Evolutionary conservation across 2,888 invertebrate species (phyloP).

Genomic region (Drepana falcataria): DNA sequence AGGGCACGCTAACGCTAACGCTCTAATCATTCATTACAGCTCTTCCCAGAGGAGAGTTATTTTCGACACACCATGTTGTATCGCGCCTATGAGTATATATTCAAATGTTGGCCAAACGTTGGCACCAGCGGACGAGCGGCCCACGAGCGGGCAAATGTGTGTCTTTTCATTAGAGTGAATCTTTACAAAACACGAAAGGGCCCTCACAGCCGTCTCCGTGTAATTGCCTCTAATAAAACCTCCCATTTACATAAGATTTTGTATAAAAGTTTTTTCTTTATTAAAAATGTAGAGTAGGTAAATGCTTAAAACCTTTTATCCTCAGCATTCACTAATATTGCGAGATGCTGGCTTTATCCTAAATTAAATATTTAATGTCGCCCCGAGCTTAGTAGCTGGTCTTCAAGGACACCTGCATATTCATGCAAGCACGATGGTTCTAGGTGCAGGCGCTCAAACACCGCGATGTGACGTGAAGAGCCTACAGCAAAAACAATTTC

Average conservation of each 20-base stretch:
- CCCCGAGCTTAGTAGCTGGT: neutral
- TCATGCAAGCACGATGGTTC: too few relatives aligned
- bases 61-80: too few relatives aligned
- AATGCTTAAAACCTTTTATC: neutral
- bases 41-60: too few relatives aligned
- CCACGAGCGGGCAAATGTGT: neutral
- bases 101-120: neutral
- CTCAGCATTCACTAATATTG: neutral
- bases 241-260: constrained; percentile 3
- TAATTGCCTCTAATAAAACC: constrained; percentile 2
- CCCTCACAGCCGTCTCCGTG: neutral
- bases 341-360: neutral
- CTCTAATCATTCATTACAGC: too few relatives aligned
- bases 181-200: constrained; percentile 1
- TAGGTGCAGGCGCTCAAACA: too few relatives aligned
- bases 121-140: neutral
- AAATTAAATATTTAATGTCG: constrained; percentile 1
- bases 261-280: constrained; percentile 3
- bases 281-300: constrained; percentile 2
- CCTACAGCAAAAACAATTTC: too few relatives aligned
- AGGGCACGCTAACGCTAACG: too few relatives aligned
- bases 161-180: neutral
- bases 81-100: too few relatives aligned
- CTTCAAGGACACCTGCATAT: neutral
- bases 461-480: neutral